These are phyloP conservation scores for Corvus cornix DNA, from an alignment of 2,113 vertebrate genomes.

Conservation along the genomic window DNA sequence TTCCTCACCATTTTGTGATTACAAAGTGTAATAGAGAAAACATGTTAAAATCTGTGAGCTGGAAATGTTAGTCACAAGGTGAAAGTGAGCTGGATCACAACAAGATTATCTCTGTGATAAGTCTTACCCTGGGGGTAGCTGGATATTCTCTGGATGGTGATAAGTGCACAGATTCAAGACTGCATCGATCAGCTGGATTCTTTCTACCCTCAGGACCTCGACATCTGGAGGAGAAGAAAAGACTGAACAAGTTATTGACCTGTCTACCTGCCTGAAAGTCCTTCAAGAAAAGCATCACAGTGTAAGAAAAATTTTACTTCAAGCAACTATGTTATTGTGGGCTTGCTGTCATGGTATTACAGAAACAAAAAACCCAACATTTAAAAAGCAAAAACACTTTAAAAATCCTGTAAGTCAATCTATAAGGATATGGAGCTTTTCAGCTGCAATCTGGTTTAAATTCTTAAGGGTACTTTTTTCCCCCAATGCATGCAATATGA, in stretches of 20 bases:
- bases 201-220: conserved; percentile 92
- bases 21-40: not conserved
- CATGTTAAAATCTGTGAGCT: not conserved
- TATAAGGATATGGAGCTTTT: not conserved
- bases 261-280: not conserved
- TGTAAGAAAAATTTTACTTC: not conserved
- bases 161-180: conserved; percentile 98
- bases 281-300: not conserved
- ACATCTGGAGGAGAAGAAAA: conserved; percentile 79
- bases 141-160: conserved; percentile 97
- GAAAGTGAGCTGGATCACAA: not conserved
- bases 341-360: not conserved
- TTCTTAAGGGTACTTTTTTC: not conserved
- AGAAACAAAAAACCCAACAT: not conserved
- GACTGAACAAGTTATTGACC: conserved; percentile 11
- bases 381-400: not conserved
- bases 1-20: not conserved
- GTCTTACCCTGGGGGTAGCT: conserved; percentile 90
- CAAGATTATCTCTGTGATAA: not conserved
- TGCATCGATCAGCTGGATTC: conserved; percentile 93
- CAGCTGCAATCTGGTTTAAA: not conserved
- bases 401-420: not conserved
- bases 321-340: conserved; percentile 26
- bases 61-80: not conserved
- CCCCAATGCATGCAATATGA: not conserved